Evolutionary conservation across 2,113 vertebrate species (phyloP).

Genomic region (Clarias gariepinus): DNA sequence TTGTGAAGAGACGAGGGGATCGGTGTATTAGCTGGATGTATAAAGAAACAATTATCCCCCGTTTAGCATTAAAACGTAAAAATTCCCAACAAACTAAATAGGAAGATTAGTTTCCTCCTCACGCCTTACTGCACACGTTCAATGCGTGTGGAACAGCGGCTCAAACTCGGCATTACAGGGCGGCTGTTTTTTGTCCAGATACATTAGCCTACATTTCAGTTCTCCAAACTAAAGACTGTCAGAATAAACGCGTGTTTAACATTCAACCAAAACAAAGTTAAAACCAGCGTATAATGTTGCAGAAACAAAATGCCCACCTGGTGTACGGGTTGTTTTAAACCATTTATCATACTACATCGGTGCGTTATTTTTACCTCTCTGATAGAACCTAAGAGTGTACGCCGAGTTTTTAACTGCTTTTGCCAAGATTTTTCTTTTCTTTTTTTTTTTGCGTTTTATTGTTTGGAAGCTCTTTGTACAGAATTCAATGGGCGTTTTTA

Average conservation of each 20-base stretch:
- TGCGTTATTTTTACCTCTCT: slow-evolving; percentile 50
- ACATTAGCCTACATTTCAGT: slow-evolving; percentile 52
- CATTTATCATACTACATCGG: slow-evolving; percentile 68
- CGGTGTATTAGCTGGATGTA: slow-evolving; percentile 78
- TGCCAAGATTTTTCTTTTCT: slow-evolving; percentile 49
- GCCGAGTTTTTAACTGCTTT: slow-evolving; percentile 66
- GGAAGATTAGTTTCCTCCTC: slow-evolving; percentile 96
- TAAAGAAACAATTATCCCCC: slow-evolving; percentile 88
- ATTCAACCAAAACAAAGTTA: neutral
- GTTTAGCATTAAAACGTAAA: slow-evolving; percentile 98
- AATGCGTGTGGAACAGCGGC: slow-evolving; percentile 88
- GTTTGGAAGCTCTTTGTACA: slow-evolving; percentile 59
- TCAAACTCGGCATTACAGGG: slow-evolving; percentile 81
- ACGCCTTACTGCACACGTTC: slow-evolving; percentile 94
- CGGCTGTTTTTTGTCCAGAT: slow-evolving; percentile 80
- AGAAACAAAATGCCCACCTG: neutral
- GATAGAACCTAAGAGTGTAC: slow-evolving; percentile 52
- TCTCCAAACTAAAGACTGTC: neutral
- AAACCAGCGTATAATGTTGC: neutral
- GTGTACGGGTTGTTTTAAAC: slow-evolving; percentile 50
- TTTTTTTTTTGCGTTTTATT: slow-evolving; percentile 61
- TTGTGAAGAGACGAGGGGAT: slow-evolving; percentile 50
- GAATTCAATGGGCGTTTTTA: slow-evolving; percentile 73
- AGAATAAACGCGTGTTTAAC: neutral
- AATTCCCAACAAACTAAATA: slow-evolving; percentile 96